These are phyloP conservation scores for Canis aureus DNA, from an alignment of 2,113 vertebrate species.

Conservation along the genomic window DNA sequence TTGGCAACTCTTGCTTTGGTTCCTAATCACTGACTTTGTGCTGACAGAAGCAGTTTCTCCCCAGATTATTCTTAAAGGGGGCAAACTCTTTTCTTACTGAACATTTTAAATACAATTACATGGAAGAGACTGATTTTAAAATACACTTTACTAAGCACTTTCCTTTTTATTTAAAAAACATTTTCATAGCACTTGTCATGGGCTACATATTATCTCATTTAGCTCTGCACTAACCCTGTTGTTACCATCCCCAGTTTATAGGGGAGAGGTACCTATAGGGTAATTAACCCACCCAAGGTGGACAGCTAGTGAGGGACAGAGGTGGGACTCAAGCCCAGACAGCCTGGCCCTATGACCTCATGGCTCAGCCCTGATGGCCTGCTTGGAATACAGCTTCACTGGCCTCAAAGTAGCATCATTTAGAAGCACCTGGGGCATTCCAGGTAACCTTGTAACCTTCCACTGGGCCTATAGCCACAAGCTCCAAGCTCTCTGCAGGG, in stretches of 20 bases:
- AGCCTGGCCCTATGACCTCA: neutral
- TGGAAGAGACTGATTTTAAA: constrained; percentile 56
- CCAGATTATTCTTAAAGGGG: constrained; percentile 63
- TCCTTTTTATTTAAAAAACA: constrained; percentile 69
- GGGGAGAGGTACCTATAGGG: neutral
- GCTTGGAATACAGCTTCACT: neutral
- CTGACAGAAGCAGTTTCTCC: constrained; percentile 64
- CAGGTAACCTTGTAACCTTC: neutral
- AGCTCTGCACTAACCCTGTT: neutral
- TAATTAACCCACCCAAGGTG: neutral
- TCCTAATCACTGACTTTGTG: constrained; percentile 54
- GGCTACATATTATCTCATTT: neutral
- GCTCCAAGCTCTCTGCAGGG: neutral
- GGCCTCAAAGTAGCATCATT: neutral
- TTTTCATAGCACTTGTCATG: neutral
- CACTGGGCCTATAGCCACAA: neutral
- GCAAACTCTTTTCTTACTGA: constrained; percentile 47
- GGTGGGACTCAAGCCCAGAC: neutral
- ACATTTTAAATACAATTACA: constrained; percentile 66
- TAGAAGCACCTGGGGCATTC: neutral
- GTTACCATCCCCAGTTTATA: neutral
- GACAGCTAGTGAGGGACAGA: neutral
- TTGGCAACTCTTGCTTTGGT: neutral
- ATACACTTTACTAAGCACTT: constrained; percentile 72
- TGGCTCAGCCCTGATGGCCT: neutral